A percentile compares a stretch with the other conserved stretches of the same genome.
Evolutionary conservation across 2,888 invertebrate genomes (phyloP).

Genomic region (Neocrepidodera transversa): DNA sequence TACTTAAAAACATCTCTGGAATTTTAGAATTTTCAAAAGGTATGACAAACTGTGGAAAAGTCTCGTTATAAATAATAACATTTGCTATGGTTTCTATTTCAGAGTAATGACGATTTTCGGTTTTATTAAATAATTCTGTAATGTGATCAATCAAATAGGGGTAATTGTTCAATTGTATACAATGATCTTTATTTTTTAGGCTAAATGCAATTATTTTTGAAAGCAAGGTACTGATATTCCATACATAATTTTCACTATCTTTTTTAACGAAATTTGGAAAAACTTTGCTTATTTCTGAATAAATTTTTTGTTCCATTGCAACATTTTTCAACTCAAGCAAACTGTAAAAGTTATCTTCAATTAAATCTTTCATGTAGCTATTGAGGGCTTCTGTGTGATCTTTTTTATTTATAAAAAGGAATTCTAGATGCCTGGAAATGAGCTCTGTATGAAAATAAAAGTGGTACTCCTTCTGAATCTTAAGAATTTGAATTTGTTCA

Average conservation of each 20-base stretch:
- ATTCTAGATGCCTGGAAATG: conserved; percentile 31
- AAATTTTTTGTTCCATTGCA: conserved; percentile 15
- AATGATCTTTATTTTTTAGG: conserved; percentile 9
- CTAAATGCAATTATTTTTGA: conserved; percentile 12
- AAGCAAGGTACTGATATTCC: not conserved
- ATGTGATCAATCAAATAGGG: conserved; percentile 17
- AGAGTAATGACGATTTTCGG: not conserved
- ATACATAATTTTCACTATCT: not conserved
- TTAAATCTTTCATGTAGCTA: conserved; percentile 27
- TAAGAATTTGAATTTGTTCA: conserved; percentile 32
- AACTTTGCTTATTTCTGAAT: conserved; percentile 10
- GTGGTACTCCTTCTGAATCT: conserved; percentile 20
- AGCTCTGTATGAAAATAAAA: conserved; percentile 6
- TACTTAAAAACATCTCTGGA: not conserved
- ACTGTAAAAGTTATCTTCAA: not conserved
- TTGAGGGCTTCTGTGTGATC: conserved; percentile 20
- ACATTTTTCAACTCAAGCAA: conserved; percentile 19
- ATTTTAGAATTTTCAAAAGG: conserved; percentile 1
- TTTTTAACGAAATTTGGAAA: conserved; percentile 9
- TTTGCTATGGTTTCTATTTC: not conserved
- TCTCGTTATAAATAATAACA: conserved; percentile 19
- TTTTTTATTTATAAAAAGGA: conserved; percentile 31
- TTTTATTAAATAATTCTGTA: conserved; percentile 2
- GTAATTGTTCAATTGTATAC: conserved; percentile 16
- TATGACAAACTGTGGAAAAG: conserved; percentile 18